A percentile compares a stretch with the other conserved stretches of the same genome.
Evolutionary conservation across 2,797 vertebrate genomes (phyloP).

Genomic region (Melanogrammus aeglefinus): DNA sequence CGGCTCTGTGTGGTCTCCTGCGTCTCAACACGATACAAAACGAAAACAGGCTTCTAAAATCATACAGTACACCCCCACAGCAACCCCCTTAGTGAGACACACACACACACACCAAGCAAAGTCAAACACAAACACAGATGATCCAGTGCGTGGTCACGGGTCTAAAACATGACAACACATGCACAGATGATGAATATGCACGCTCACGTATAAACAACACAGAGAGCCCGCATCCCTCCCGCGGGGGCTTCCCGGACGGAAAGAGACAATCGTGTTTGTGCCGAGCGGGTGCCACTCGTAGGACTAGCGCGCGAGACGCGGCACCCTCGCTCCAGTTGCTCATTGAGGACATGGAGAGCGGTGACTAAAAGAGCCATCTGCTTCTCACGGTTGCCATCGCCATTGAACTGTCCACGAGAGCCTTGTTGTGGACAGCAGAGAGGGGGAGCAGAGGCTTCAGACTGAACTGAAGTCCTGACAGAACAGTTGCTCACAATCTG

Average conservation of each 20-base stretch:
- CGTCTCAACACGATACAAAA: too few relatives aligned
- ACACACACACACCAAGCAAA: background rate
- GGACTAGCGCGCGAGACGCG: constrained; percentile 25
- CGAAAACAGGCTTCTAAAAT: too few relatives aligned
- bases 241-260: constrained; percentile 15
- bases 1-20: constrained; percentile 32
- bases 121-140: too few relatives aligned
- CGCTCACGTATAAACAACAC: constrained; percentile 21
- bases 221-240: constrained; percentile 11
- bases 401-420: background rate
- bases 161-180: constrained; percentile 46
- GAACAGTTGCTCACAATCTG: too few relatives aligned
- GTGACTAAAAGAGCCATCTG: constrained; percentile 21
- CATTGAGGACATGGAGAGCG: too few relatives aligned
- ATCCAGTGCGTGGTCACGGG: too few relatives aligned
- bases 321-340: too few relatives aligned
- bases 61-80: constrained; percentile 10
- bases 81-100: background rate
- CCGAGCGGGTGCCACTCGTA: constrained; percentile 31
- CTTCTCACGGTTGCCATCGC: constrained; percentile 25
- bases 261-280: constrained; percentile 47
- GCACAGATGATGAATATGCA: constrained; percentile 47
- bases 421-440: background rate
- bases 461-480: too few relatives aligned
- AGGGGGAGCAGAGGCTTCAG: background rate